Evolutionary conservation across 2,888 invertebrate genomes (phyloP).

Genomic region (Drosophila histrio): DNA sequence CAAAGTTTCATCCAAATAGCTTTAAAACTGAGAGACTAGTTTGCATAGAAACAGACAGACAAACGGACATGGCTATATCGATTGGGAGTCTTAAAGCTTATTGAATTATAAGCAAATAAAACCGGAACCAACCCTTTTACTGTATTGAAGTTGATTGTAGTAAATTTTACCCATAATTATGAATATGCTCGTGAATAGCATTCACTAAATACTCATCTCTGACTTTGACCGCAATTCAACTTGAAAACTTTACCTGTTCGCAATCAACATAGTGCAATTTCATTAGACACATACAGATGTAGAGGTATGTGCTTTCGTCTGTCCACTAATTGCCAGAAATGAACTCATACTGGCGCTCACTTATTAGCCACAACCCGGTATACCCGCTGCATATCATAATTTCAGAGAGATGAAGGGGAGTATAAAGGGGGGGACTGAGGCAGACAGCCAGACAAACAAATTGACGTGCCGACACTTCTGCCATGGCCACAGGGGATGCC

Average conservation of each 20-base stretch:
- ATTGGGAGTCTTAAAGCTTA: too few species aligned
- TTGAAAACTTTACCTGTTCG: constrained; percentile 14
- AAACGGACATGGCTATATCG: too few species aligned
- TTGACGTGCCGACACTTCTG: constrained; percentile 77
- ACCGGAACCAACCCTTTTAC: too few species aligned
- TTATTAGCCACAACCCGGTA: constrained; percentile 54
- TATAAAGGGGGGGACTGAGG: constrained; percentile 4
- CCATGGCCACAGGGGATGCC: constrained; percentile 20
- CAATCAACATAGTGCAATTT: constrained; percentile 20
- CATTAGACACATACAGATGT: neutral
- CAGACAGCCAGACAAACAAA: constrained; percentile 66
- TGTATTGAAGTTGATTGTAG: too few species aligned
- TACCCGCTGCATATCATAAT: constrained; percentile 67
- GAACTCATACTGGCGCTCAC: constrained; percentile 43
- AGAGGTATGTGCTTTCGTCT: neutral
- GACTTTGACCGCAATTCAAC: constrained; percentile 7
- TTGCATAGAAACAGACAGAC: too few species aligned
- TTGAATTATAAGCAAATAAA: too few species aligned
- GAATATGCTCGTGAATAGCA: neutral
- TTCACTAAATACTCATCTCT: neutral
- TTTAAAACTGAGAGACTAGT: too few species aligned
- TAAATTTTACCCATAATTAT: neutral
- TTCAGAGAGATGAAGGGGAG: constrained; percentile 35
- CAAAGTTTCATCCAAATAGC: too few species aligned
- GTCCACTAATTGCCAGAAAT: constrained; percentile 58